These are phyloP conservation scores for Propsilocerus akamusi DNA, from an alignment of 1,140 invertebrate genomes.

Conservation along the genomic window DNA sequence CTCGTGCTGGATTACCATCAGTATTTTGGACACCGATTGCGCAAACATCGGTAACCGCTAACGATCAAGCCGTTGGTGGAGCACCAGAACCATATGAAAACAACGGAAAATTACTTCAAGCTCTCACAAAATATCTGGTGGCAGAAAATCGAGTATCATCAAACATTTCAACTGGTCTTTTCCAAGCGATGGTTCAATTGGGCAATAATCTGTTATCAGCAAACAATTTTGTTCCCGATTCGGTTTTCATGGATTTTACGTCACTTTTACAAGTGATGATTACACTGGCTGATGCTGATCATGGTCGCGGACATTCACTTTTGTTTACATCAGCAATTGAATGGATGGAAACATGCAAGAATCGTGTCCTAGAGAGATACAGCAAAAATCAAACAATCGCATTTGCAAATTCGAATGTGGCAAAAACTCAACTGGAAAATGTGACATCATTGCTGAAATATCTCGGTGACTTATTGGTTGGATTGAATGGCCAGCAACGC, in stretches of 20 bases:
- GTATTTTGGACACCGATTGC: conserved; percentile 7
- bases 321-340: conserved; percentile 60
- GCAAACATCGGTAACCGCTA: neutral
- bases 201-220: conserved; percentile 42
- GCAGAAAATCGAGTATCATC: conserved; percentile 48
- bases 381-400: conserved; percentile 28
- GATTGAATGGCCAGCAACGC: conserved; percentile 26
- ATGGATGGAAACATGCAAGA: conserved; percentile 57
- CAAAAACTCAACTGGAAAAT: conserved; percentile 15
- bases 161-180: conserved; percentile 49
- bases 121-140: conserved; percentile 52
- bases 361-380: conserved; percentile 35
- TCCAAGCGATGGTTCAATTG: conserved; percentile 58
- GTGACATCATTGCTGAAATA: conserved; percentile 24
- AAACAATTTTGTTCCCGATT: neutral
- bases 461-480: conserved; percentile 28
- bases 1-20: conserved; percentile 6
- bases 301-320: conserved; percentile 51
- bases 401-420: neutral
- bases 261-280: conserved; percentile 69
- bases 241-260: conserved; percentile 36
- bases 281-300: conserved; percentile 64
- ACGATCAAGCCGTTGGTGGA: conserved; percentile 12
- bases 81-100: conserved; percentile 27
- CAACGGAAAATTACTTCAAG: conserved; percentile 51